Evolutionary conservation across 2,113 vertebrate genomes (phyloP), one percentile per base, ranked within the genome.

Genomic region (Scomber colias): DNA sequence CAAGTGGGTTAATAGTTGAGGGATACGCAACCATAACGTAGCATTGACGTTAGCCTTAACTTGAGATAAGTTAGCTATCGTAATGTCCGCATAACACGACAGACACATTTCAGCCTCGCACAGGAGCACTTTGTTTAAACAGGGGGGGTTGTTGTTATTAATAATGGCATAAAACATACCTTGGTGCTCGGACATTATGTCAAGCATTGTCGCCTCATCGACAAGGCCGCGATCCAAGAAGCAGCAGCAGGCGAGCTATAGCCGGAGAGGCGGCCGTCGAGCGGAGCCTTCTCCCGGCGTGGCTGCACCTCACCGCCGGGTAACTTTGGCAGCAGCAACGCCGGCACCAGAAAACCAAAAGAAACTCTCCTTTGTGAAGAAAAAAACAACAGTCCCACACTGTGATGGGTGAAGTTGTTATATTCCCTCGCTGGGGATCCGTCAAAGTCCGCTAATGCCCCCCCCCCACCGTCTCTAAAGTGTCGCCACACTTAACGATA

Each of bases 131-230:
- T 46, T 2, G 5, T 21, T 27, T 53, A 30, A 44, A 48, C 12
- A 3, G 24, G 24, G 24, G 24, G 24, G 24, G 2, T 27, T 27
- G 24, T 27, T 27, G 24, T 27, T 27, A 11, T 2, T 3, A 10
- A 35, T 46, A 15, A 1, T 17, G 12, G 0, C 2, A 56, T 8
- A 0, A 75, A 63, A 89, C 87, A 27, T 92, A 96, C 95, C 95
- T 95, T 96, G 95, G 91, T 96, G 95, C 75, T 96, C 95, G 55
- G 95, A 95, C 95, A 96, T 96, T 94, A 96, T 95, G 92, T 94
- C 94, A 68, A 96, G 94, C 95, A 96, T 96, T 95, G 95, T 96
- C 94, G 91, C 92, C 92, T 91, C 87, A 79, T 71, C 93, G 84
- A 77, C 83, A 75, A 92, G 91, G 92, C 90, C 93, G 86, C 81